Percentiles rank a stretch among this genome's conserved stretches.
These are phyloP conservation scores for Chironomus striatipennis DNA, from an alignment of 1,140 invertebrate species.

Conservation along the genomic window DNA sequence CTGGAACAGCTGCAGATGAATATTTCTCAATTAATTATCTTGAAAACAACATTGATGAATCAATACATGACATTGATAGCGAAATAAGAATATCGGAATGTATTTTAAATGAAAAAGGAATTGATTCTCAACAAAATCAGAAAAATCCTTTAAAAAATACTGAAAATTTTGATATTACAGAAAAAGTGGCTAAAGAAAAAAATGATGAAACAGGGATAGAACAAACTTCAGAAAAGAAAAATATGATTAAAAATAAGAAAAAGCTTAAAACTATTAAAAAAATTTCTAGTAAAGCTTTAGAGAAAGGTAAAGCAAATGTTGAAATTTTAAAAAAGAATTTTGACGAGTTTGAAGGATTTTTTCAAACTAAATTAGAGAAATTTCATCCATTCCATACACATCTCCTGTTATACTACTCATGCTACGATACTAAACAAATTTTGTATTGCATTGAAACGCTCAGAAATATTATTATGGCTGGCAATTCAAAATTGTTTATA, in stretches of 20 bases:
- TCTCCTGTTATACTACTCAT: slow-evolving; percentile 70
- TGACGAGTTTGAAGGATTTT: slow-evolving; percentile 25
- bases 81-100: slow-evolving; percentile 32
- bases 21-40: slow-evolving; percentile 31
- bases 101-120: neutral
- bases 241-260: slow-evolving; percentile 22
- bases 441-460: slow-evolving; percentile 71
- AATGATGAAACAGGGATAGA: neutral
- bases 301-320: slow-evolving; percentile 39
- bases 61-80: slow-evolving; percentile 27
- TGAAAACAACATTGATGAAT: slow-evolving; percentile 38
- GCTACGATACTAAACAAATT: slow-evolving; percentile 68
- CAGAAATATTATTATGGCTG: slow-evolving; percentile 56
- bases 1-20: slow-evolving; percentile 1
- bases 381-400: slow-evolving; percentile 76
- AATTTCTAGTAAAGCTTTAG: slow-evolving; percentile 33
- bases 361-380: slow-evolving; percentile 38
- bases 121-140: neutral
- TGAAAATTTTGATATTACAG: too few species aligned
- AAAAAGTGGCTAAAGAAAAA: neutral
- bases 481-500: slow-evolving; percentile 64
- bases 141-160: too few species aligned
- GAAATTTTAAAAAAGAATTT: slow-evolving; percentile 37
- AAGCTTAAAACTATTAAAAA: slow-evolving; percentile 26
- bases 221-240: slow-evolving; percentile 26